These are phyloP conservation scores for Alosa sapidissima DNA, from an alignment of 2,797 vertebrate species.

Conservation along the genomic window DNA sequence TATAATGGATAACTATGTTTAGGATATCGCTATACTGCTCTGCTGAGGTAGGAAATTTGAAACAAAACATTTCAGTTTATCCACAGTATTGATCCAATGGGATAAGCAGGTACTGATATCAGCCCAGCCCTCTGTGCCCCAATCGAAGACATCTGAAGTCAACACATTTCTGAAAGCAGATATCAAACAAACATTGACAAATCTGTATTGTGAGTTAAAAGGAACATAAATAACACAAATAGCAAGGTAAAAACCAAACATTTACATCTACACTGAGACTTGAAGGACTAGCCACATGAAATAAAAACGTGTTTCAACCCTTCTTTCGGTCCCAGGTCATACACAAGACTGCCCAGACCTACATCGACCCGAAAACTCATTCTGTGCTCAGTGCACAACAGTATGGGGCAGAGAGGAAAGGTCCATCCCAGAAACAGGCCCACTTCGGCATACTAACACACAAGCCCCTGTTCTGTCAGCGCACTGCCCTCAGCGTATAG, in stretches of 20 bases:
- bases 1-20: neutral
- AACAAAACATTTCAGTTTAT: neutral
- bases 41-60: slow-evolving; percentile 1
- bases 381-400: neutral
- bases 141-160: neutral
- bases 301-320: neutral
- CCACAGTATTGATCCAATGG: neutral
- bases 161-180: neutral
- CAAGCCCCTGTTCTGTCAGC: neutral
- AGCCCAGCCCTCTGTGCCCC: neutral
- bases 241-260: neutral
- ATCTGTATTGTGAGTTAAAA: neutral
- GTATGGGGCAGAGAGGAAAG: neutral
- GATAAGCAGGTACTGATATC: neutral
- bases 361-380: neutral
- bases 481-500: neutral
- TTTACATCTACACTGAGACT: no score
- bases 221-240: neutral
- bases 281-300: neutral
- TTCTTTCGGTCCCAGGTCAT: neutral
- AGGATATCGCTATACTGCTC: neutral
- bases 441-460: neutral
- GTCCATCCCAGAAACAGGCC: neutral
- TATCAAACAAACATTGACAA: neutral
- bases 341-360: neutral